Conservation (phyloP, 1,140 invertebrate species). For the Monomorium pharaonis region DNA sequence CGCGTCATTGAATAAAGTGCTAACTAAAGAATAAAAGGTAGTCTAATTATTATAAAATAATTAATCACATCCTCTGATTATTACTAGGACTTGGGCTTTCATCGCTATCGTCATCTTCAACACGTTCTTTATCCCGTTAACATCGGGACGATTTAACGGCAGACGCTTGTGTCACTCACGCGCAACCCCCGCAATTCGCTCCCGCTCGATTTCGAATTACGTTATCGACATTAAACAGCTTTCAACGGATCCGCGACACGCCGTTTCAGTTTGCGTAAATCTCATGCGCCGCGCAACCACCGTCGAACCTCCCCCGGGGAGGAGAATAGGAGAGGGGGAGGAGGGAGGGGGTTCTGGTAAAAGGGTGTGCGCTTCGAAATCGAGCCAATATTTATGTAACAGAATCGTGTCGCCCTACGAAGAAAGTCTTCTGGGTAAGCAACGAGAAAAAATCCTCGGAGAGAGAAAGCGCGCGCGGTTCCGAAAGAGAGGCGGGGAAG, state of each 20-base stretch:
- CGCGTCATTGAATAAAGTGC: background rate
- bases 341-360: conserved; percentile 27
- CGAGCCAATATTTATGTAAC: conserved; percentile 76
- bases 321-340: background rate
- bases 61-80: background rate
- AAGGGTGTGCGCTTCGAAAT: conserved; percentile 72
- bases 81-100: background rate
- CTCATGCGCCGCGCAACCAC: conserved; percentile 27
- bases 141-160: conserved; percentile 27
- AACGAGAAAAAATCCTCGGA: conserved; percentile 50
- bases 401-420: conserved; percentile 66
- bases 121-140: background rate
- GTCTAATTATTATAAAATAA: background rate
- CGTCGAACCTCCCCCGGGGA: background rate
- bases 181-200: background rate
- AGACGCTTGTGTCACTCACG: conserved; percentile 33
- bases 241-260: conserved; percentile 62
- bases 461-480: conserved; percentile 12
- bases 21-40: background rate
- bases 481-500: background rate
- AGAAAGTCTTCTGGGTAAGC: conserved; percentile 63
- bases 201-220: conserved; percentile 64
- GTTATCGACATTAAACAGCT: conserved; percentile 69
- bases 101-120: background rate
- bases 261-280: conserved; percentile 34